Evolutionary conservation across 2,113 vertebrate genomes (phyloP).

Genomic region (Pangasianodon gigas): DNA sequence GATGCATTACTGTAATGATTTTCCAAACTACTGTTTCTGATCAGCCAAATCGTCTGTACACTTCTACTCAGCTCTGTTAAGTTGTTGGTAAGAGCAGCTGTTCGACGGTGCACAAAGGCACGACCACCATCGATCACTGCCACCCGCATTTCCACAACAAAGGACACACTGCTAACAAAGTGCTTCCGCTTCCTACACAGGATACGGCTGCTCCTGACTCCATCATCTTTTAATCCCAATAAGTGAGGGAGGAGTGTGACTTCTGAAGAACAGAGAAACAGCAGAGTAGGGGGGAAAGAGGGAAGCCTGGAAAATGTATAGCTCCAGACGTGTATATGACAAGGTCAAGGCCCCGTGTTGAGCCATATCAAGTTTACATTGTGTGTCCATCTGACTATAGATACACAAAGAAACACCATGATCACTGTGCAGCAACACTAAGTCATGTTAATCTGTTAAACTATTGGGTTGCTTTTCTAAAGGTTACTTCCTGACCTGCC

Average conservation of each 20-base stretch:
- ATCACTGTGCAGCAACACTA: no score
- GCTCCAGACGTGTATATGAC: background rate
- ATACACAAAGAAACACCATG: background rate
- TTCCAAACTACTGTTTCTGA: background rate
- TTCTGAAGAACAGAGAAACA: background rate
- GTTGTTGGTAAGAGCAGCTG: background rate
- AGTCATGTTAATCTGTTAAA: background rate
- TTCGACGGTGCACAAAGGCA: conserved; percentile 7
- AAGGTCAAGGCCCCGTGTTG: background rate
- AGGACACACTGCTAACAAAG: conserved; percentile 38
- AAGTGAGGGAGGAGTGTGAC: conserved; percentile 36
- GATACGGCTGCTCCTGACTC: conserved; percentile 25
- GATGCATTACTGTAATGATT: background rate
- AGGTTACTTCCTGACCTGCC: background rate
- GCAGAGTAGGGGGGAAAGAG: background rate
- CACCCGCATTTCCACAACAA: conserved; percentile 47
- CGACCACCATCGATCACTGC: background rate
- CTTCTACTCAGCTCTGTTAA: background rate
- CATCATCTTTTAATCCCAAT: conserved; percentile 49
- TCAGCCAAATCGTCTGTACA: background rate
- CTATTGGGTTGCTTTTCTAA: background rate
- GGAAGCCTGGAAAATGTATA: background rate
- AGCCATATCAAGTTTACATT: background rate
- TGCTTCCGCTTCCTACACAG: conserved; percentile 35
- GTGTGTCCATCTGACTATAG: background rate